phyloP scores from a whole-genome alignment of 2,888 invertebrate genomes.

The Lepas anatifera region DNA sequence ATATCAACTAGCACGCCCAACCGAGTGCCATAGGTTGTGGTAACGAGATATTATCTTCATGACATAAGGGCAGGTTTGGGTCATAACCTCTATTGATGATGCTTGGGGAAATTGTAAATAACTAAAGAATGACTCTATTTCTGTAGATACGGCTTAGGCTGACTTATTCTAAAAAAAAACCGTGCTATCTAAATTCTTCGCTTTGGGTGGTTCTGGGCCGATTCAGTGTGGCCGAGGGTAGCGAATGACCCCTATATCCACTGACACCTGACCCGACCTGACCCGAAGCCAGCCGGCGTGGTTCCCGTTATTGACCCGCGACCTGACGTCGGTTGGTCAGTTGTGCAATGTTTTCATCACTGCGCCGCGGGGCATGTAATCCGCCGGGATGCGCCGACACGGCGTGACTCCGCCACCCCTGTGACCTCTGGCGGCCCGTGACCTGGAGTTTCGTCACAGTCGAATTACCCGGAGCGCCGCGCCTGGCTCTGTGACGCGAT shows the following conservation, averaged over 20 bases:
- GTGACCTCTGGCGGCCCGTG: neutral
- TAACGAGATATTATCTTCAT: too few species aligned
- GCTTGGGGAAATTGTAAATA: neutral
- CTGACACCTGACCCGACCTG: neutral
- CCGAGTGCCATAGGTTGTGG: too few species aligned
- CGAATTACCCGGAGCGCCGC: too few species aligned
- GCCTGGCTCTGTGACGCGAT: too few species aligned
- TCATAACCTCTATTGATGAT: neutral
- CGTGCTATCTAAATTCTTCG: neutral
- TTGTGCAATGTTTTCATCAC: slow-evolving; percentile 4
- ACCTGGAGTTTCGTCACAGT: neutral
- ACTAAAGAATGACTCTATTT: neutral
- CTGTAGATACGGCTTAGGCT: neutral
- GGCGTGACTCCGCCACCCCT: neutral
- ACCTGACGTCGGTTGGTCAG: too few species aligned
- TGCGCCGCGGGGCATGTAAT: too few species aligned
- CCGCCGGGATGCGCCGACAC: neutral
- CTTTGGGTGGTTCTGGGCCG: neutral
- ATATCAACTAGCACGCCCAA: too few species aligned
- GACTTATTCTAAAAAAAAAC: neutral
- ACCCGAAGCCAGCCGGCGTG: neutral
- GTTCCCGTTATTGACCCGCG: neutral
- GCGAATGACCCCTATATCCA: neutral
- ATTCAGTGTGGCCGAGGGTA: neutral
- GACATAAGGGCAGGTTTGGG: too few species aligned